These are phyloP conservation scores for Cyanoderma ruficeps DNA, from an alignment of 2,113 vertebrate genomes.

Conservation along the genomic window DNA sequence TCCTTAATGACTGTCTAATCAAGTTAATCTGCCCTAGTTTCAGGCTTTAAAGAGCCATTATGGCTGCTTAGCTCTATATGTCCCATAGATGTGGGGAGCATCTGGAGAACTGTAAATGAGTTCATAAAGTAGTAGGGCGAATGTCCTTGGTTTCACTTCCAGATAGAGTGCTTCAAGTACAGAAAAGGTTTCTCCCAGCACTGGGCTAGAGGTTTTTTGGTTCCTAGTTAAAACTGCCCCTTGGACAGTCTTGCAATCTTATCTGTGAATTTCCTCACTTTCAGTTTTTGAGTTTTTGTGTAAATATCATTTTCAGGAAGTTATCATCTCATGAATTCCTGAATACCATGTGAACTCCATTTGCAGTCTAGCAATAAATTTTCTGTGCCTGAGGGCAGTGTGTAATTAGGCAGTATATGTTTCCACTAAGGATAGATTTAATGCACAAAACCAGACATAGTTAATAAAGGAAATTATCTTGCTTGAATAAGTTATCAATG, in stretches of 20 bases:
- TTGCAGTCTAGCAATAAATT: not conserved
- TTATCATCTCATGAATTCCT: not conserved
- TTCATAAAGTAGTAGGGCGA: not conserved
- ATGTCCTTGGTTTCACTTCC: not conserved
- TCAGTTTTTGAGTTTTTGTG: not conserved
- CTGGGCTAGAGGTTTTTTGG: not conserved
- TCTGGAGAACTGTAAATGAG: not conserved
- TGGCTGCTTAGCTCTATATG: not conserved
- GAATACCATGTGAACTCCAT: not conserved
- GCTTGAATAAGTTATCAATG: not conserved
- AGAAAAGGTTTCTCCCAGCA: not conserved
- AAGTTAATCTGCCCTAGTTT: conserved; percentile 19
- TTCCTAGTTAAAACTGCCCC: not conserved
- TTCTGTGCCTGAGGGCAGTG: not conserved
- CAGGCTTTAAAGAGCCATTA: not conserved
- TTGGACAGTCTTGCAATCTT: not conserved
- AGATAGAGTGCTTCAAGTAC: not conserved
- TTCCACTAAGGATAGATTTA: not conserved
- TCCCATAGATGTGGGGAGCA: not conserved
- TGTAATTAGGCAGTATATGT: not conserved
- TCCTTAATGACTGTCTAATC: not conserved
- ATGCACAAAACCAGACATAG: not conserved
- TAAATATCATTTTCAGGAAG: not conserved
- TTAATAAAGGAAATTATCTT: not conserved
- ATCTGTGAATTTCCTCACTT: not conserved